Percentiles rank a stretch among this genome's conserved stretches.
These are phyloP conservation scores for Sebastes variabilis DNA, from an alignment of 2,797 vertebrate genomes.

Conservation along the genomic window DNA sequence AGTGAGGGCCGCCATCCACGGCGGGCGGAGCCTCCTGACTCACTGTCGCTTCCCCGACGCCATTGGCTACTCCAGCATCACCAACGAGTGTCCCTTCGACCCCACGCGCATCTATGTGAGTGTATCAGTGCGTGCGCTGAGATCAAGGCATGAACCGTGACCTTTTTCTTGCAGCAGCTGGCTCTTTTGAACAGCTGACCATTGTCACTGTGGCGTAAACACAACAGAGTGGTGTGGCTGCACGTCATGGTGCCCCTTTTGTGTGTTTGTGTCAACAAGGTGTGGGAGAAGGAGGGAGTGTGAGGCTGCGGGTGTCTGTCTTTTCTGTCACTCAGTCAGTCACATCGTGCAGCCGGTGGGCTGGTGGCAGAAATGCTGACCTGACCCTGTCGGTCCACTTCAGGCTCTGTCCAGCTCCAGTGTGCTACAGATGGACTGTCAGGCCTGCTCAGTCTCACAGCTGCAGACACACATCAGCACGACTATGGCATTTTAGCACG, in stretches of 20 bases:
- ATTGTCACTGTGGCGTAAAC: background rate
- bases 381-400: conserved; percentile 34
- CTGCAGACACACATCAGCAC: conserved; percentile 31
- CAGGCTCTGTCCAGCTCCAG: conserved; percentile 33
- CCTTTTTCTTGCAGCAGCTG: conserved; percentile 1
- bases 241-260: background rate
- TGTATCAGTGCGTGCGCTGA: conserved; percentile 24
- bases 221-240: background rate
- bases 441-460: conserved; percentile 38
- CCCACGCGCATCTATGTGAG: conserved; percentile 92
- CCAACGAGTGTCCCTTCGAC: conserved; percentile 90
- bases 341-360: background rate
- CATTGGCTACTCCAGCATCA: conserved; percentile 75
- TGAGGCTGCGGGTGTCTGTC: background rate
- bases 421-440: conserved; percentile 45
- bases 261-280: background rate
- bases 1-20: conserved; percentile 80
- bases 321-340: conserved; percentile 24
- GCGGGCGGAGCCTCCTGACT: conserved; percentile 84
- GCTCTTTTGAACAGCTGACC: conserved; percentile 20
- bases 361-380: conserved; percentile 51
- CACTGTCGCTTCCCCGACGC: conserved; percentile 78
- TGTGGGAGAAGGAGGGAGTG: background rate
- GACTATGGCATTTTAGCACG: conserved; percentile 21
- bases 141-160: conserved; percentile 8